These are phyloP conservation scores for Drosophila arawakana DNA, from an alignment of 1,140 invertebrate species.

Conservation along the genomic window DNA sequence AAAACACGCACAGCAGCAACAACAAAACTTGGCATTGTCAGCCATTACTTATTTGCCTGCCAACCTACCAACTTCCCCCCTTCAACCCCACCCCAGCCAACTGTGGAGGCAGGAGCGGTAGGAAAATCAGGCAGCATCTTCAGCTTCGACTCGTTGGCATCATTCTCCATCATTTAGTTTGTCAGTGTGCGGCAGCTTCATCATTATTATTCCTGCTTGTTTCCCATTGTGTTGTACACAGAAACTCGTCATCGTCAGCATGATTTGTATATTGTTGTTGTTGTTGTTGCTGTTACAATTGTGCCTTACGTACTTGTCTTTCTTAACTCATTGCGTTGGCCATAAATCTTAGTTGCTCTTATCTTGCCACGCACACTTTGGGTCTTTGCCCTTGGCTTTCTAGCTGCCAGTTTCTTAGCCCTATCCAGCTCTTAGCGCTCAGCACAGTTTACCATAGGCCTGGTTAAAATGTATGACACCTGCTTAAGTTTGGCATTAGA, in stretches of 20 bases:
- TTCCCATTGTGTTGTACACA: slow-evolving; percentile 53
- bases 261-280: slow-evolving; percentile 26
- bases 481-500: slow-evolving; percentile 60
- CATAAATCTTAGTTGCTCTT: slow-evolving; percentile 82
- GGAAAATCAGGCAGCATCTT: slow-evolving; percentile 23
- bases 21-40: slow-evolving; percentile 53
- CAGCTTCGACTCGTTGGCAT: slow-evolving; percentile 46
- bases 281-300: slow-evolving; percentile 42
- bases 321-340: slow-evolving; percentile 84
- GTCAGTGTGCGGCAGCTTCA: slow-evolving; percentile 81
- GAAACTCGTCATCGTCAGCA: slow-evolving; percentile 70
- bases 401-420: background rate
- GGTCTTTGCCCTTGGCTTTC: slow-evolving; percentile 14
- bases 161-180: slow-evolving; percentile 82
- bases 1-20: slow-evolving; percentile 44
- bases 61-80: slow-evolving; percentile 27
- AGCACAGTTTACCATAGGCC: slow-evolving; percentile 31
- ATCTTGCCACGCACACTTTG: slow-evolving; percentile 75
- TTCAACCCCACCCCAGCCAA: background rate
- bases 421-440: background rate
- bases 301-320: slow-evolving; percentile 81
- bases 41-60: slow-evolving; percentile 75
- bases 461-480: slow-evolving; percentile 66
- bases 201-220: slow-evolving; percentile 77
- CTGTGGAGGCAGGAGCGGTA: slow-evolving; percentile 50